A percentile compares a stretch with the other conserved stretches of the same genome.
phyloP scores from a whole-genome alignment of 2,888 invertebrate genomes.

The Ormyrus thymus region DNA sequence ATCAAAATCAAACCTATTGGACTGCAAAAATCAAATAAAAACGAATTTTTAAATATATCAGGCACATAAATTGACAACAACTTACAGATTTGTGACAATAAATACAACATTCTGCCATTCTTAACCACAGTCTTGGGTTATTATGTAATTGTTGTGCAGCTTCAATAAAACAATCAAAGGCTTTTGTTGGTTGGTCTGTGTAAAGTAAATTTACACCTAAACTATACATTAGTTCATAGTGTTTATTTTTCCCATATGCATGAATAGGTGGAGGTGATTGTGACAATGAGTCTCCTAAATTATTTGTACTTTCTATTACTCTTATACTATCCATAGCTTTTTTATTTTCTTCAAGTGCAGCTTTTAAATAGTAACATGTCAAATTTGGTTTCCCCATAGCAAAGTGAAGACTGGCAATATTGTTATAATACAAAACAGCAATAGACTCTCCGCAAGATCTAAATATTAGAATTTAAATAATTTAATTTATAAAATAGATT shows the following conservation, averaged over 20 bases:
- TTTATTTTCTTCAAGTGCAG: constrained; percentile 86
- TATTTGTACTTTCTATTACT: constrained; percentile 36
- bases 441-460: constrained; percentile 80
- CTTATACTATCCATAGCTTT: constrained; percentile 70
- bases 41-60: not conserved
- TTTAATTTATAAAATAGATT: constrained; percentile 15
- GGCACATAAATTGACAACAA: constrained; percentile 38
- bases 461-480: constrained; percentile 55
- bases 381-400: constrained; percentile 88
- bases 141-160: constrained; percentile 90
- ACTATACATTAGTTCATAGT: constrained; percentile 85
- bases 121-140: constrained; percentile 93
- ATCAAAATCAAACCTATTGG: constrained; percentile 80
- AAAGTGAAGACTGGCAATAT: constrained; percentile 88
- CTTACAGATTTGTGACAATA: constrained; percentile 80
- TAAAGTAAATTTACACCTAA: constrained; percentile 89
- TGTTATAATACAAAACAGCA: constrained; percentile 84
- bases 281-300: constrained; percentile 6
- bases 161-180: constrained; percentile 93
- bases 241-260: constrained; percentile 79
- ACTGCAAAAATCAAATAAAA: constrained; percentile 71
- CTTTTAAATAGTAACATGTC: constrained; percentile 86
- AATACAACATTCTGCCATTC: constrained; percentile 95
- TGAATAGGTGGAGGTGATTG: constrained; percentile 76
- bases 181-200: constrained; percentile 86